These are phyloP conservation scores for Vanessa cardui DNA, from an alignment of 2,888 invertebrate species.

Conservation along the genomic window DNA sequence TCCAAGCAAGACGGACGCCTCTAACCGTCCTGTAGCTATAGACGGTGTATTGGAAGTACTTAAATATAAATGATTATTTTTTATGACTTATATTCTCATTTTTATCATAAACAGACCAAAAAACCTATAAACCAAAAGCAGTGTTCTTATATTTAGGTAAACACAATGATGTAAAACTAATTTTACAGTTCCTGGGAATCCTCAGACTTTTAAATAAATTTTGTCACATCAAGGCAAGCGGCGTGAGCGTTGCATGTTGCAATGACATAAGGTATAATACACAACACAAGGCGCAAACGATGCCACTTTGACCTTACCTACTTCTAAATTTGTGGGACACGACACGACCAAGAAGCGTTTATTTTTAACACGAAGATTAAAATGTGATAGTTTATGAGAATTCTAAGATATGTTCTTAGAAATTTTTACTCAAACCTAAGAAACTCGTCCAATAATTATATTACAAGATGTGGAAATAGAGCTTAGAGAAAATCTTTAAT, in stretches of 20 bases:
- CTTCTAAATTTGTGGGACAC: conserved; percentile 41
- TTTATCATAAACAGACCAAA: neutral
- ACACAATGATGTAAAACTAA: neutral
- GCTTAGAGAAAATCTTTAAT: neutral
- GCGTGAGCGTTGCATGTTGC: conserved; percentile 54
- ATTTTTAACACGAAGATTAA: conserved; percentile 12
- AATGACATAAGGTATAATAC: conserved; percentile 49
- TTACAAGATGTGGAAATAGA: neutral
- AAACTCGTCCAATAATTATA: neutral
- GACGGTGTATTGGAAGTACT: conserved; percentile 59
- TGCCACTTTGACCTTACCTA: conserved; percentile 68
- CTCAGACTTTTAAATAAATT: conserved; percentile 38
- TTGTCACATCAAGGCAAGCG: conserved; percentile 47
- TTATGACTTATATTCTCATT: neutral
- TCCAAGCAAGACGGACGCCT: conserved; percentile 37
- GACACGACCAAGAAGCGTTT: conserved; percentile 37
- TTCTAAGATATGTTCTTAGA: neutral
- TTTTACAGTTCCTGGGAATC: conserved; percentile 25
- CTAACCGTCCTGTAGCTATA: conserved; percentile 53
- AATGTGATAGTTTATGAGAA: neutral
- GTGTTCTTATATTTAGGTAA: neutral
- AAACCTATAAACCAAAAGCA: neutral
- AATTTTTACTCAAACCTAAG: too few species aligned
- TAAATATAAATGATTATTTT: conserved; percentile 48
- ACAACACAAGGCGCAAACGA: conserved; percentile 62